Evolutionary conservation across 2,797 vertebrate species (phyloP), one percentile per base, ranked within the genome.

Genomic region (Pangasius mekongensis): DNA sequence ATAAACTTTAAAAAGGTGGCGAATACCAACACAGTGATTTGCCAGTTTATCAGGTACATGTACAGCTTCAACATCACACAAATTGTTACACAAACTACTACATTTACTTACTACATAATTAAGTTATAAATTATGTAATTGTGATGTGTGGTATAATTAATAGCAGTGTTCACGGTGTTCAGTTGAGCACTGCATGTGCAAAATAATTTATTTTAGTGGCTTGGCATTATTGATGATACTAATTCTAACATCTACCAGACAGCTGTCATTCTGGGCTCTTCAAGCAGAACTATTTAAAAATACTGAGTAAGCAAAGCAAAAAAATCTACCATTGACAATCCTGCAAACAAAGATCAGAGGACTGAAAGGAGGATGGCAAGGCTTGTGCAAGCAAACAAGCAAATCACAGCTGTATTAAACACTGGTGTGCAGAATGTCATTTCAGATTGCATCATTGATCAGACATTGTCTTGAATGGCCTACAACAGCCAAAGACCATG

Each of bases 321-420:
- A 77, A 47, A 69, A 74, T 47, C 39, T n/a, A 27, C 24, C 24
- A 58, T 18, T 56, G 77, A 80, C 52, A 10, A 24, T 80, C 33
- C 9, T 36, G 30, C 9, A 20, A 20, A 56, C 16, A 80, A 80
- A 58, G 52, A 80, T 58, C 33, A 81, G 33, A 39, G 22, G 78
- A 11, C 33, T 82, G 22, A 62, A 39, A 82, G 8, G 33, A 62
- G 24, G 22, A 43, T 62, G 58, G 2, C 54, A 60, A 82, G 6
- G n/a, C 36, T 58, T 82, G 22, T 82, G 36, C 11, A 82, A 82
- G 2, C 10, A 82, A n/a, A 62, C 56, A 82, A 60, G 22, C 20
- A 58, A 81, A 81, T 82, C 58, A 64, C 58, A 62, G 52, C 30
- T 22, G 9, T 58, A 58, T 80, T 80, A 36, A 81, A 81, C 33